Percentiles rank a stretch among this genome's conserved stretches.
Conservation (phyloP, 2,888 invertebrate genomes). For the Dasysyrphus tricinctus region DNA sequence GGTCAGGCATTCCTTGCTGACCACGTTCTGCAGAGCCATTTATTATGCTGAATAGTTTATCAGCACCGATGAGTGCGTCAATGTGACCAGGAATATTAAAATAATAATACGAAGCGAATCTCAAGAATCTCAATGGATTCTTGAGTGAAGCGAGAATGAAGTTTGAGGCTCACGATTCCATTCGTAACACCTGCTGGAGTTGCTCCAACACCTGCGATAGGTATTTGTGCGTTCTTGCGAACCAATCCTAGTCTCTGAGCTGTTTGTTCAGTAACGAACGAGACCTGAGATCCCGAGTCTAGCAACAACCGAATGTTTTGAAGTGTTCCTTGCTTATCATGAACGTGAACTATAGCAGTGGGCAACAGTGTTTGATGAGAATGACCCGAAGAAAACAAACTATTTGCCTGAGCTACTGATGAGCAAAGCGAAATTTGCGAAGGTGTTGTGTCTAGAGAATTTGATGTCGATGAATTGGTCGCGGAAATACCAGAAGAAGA, state of each 20-base stretch:
- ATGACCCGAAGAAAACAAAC: neutral
- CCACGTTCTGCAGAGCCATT: slow-evolving; percentile 4
- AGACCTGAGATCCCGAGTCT: slow-evolving; percentile 26
- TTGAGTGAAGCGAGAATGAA: slow-evolving; percentile 9
- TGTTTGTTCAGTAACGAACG: slow-evolving; percentile 18
- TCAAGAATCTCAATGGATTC: slow-evolving; percentile 15
- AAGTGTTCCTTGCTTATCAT: too few species aligned
- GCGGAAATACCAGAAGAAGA: too few species aligned
- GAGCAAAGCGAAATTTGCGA: slow-evolving; percentile 12
- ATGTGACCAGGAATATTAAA: slow-evolving; percentile 20
- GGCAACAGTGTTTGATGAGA: neutral
- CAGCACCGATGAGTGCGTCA: slow-evolving; percentile 27
- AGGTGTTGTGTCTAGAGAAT: neutral
- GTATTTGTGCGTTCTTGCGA: slow-evolving; percentile 7
- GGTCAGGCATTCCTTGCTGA: slow-evolving; percentile 18
- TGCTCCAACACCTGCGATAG: slow-evolving; percentile 21
- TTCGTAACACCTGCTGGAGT: slow-evolving; percentile 23
- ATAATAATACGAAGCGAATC: slow-evolving; percentile 19
- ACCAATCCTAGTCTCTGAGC: slow-evolving; percentile 18
- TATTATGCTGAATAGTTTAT: slow-evolving; percentile 31
- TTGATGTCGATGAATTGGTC: neutral
- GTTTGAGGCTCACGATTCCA: slow-evolving; percentile 8
- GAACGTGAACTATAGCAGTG: too few species aligned
- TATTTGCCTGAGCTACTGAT: slow-evolving; percentile 16
- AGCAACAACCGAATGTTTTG: slow-evolving; percentile 27